These are phyloP conservation scores for Myotis lucifugus DNA, from an alignment of 2,113 vertebrate genomes.

Conservation along the genomic window DNA sequence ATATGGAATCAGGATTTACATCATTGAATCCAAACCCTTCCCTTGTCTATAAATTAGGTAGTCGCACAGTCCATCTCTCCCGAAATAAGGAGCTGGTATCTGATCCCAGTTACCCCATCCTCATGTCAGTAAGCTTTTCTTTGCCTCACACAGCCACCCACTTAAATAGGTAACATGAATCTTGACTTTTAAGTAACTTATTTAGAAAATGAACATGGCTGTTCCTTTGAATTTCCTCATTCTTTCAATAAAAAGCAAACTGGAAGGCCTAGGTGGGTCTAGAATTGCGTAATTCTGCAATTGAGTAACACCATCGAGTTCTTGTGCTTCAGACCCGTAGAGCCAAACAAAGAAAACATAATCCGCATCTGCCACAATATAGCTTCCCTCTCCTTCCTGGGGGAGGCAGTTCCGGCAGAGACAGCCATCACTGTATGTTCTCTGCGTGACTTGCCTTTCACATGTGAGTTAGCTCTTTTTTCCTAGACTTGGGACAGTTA, in stretches of 20 bases:
- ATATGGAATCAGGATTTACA: neutral
- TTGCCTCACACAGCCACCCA: neutral
- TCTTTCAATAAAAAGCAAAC: slow-evolving; percentile 69
- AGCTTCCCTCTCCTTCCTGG: slow-evolving; percentile 7
- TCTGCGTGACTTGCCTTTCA: slow-evolving; percentile 52
- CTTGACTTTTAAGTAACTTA: slow-evolving; percentile 67
- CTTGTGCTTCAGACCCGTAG: neutral
- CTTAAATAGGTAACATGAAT: slow-evolving; percentile 50
- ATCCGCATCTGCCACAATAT: slow-evolving; percentile 67
- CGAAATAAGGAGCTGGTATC: neutral
- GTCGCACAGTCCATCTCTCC: neutral
- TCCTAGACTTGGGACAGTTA: neutral
- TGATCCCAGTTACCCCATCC: neutral
- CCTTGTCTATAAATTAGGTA: neutral
- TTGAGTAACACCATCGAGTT: slow-evolving; percentile 45
- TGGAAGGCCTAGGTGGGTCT: slow-evolving; percentile 31
- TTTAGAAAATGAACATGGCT: slow-evolving; percentile 66
- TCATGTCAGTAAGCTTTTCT: neutral
- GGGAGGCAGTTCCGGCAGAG: neutral
- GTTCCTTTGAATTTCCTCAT: slow-evolving; percentile 74
- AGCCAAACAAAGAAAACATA: slow-evolving; percentile 71
- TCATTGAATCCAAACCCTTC: neutral
- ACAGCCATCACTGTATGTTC: neutral
- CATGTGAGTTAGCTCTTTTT: neutral
- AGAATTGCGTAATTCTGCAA: slow-evolving; percentile 64